Evolutionary conservation across 2,888 invertebrate species (phyloP).

Genomic region (Limnephilus marmoratus): DNA sequence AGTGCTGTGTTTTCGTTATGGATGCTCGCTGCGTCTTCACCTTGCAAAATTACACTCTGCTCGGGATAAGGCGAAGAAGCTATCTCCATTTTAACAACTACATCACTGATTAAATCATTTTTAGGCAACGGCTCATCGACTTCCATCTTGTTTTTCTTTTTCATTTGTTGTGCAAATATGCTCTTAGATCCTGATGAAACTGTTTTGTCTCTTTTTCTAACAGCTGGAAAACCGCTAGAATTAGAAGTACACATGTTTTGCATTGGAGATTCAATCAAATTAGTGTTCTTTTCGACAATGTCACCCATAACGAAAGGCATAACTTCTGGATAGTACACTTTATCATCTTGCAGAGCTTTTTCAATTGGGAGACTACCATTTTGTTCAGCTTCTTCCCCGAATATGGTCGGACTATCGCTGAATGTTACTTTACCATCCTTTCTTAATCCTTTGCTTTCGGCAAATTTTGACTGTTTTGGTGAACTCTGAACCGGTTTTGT

Average conservation of each 20-base stretch:
- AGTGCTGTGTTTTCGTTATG: constrained; percentile 85
- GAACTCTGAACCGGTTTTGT: constrained; percentile 67
- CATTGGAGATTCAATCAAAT: not conserved
- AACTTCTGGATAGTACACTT: constrained; percentile 75
- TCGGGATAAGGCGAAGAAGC: constrained; percentile 64
- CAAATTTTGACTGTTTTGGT: constrained; percentile 73
- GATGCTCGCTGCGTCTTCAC: constrained; percentile 78
- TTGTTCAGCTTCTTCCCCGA: constrained; percentile 67
- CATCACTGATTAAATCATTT: not conserved
- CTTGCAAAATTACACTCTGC: constrained; percentile 76
- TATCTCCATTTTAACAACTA: not conserved
- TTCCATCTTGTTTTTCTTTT: constrained; percentile 70
- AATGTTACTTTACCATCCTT: constrained; percentile 58
- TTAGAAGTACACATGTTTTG: not conserved
- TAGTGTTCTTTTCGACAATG: constrained; percentile 77
- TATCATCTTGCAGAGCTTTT: constrained; percentile 71
- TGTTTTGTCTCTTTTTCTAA: constrained; percentile 67
- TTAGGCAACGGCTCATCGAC: constrained; percentile 67
- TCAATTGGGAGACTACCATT: constrained; percentile 73
- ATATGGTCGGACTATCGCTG: constrained; percentile 34
- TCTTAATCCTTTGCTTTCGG: constrained; percentile 72
- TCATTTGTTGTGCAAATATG: constrained; percentile 76
- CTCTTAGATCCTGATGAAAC: constrained; percentile 71
- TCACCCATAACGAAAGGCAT: constrained; percentile 74
- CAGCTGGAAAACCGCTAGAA: constrained; percentile 42